Base-by-base conservation (phyloP, 2,888 invertebrate genomes). In the Agrotis exclamationis region DNA sequence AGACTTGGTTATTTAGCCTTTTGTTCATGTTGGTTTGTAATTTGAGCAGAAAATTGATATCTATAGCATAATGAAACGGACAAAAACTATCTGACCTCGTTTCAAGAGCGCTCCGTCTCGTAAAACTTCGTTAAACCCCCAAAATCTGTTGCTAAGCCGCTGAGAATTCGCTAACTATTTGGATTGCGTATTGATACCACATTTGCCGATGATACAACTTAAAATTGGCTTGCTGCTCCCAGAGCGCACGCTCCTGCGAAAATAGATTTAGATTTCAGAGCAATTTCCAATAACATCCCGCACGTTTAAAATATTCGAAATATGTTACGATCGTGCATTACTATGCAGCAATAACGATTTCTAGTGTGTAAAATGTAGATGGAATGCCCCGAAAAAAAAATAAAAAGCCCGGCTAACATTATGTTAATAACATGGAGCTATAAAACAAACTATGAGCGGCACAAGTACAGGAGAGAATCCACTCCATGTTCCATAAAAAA, bases 371-470 rank as follows among this genome's bases (percentile, higher is more conserved):
- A 39, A 39, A 66, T 63, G 24, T 51, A 24, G 56, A 57, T 51
- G 28, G 39, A 44, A 33, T 28, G 54, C 50, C 45, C 18, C 6
- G 57, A 63, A 63, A 73, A 71, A 69, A 57, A 73, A 71, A 47
- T 67, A 22, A 66, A 65, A 77, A 82, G 76, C 56, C 13, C 24
- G 45, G 54, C 67, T 65, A 73, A 76, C 74, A 66, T 75, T 78
- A 85, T 85, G 85, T 71, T 84, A 84, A 84, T 82, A 75, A 70
- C 48, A 62, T 59, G 68, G 51, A 69, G 75, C 54, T 78, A 65
- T 83, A 85, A 84, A 83, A 84, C 53, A 78, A 84, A 82, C 77
- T 79, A 76, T 80, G 72, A 80, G 63, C 60, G 56, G 59, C 33
- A 18, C 53, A 66, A 70, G 63, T 53, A 28, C 53, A 63, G 70